Conservation (phyloP, 2,888 invertebrate genomes). For the Leptura quadrifasciata region DNA sequence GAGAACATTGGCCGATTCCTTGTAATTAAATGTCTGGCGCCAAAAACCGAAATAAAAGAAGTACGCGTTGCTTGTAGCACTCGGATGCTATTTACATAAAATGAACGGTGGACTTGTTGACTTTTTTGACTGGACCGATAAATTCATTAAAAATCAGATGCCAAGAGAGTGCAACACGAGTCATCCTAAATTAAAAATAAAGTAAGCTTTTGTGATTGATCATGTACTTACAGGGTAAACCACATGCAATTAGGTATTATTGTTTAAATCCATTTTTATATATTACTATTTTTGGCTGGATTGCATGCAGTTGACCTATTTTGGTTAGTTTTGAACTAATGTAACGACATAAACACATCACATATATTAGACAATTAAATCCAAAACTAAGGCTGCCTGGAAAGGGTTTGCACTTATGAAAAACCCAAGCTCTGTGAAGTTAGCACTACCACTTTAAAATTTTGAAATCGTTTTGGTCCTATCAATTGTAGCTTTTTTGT, state of each 20-base stretch:
- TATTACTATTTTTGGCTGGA: no score
- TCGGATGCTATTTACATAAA: conserved; percentile 28
- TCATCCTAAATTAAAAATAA: conserved; percentile 15
- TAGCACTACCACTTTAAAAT: no score
- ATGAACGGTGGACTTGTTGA: conserved; percentile 32
- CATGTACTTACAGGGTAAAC: neutral
- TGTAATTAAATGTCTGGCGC: conserved; percentile 51
- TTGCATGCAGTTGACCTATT: no score
- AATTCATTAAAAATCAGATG: conserved; percentile 31
- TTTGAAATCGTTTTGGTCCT: no score
- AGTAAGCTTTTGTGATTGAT: neutral
- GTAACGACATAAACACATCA: no score
- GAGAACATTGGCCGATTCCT: conserved; percentile 41
- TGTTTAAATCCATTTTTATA: neutral
- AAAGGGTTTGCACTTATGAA: no score
- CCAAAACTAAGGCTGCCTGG: no score
- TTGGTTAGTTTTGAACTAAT: no score
- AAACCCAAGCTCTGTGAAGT: no score
- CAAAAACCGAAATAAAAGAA: conserved; percentile 54
- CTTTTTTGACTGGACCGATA: conserved; percentile 38
- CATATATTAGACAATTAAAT: no score
- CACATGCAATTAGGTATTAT: neutral
- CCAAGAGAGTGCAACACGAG: conserved; percentile 13
- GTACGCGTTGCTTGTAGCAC: conserved; percentile 2
- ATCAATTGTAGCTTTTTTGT: no score